Evolutionary conservation across 2,888 invertebrate species (phyloP), one percentile per base, ranked within the genome.

Genomic region (Zonitis immaculata): DNA sequence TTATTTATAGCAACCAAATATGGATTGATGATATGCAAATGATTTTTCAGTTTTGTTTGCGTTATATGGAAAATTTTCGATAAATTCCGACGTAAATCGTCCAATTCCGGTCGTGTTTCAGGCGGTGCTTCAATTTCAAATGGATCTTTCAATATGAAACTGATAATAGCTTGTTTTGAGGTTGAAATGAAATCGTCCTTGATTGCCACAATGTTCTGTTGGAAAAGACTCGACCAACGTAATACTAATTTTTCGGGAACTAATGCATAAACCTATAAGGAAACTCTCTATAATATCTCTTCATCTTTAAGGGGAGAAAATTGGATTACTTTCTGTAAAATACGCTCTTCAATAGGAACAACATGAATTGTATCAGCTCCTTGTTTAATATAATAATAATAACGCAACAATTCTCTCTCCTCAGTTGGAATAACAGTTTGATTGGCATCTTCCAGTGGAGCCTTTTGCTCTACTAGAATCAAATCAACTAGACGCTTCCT

Each of bases 311-410:
- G 2, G 8, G 6, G n/a, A 1, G 8, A 1, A 0, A 9, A 9
- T 35, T 7, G 35, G 8, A 5, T 59, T 63, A 85, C 86, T 59
- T 79, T 79, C 42, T 82, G 78, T 53, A 95, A 78, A 69, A 91
- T 85, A 65, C 80, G 80, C 51, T 83, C 81, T 67, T 90, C 89
- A 70, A 95, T 80, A 1, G 93, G 88, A 0, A 93, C 89, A 0
- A 95, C 91, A 70, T 94, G 89, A 58, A 88, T 86, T 3, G 93
- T 93, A 70, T 94, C 94, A 42, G 95, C 88, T 0, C 95, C 95
- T 73, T 93, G 88, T 66, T 88, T 86, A 44, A 95, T 84, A 68
- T 94, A 96, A 73, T 92, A 93, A 73, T 93, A 91, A 75, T 95
- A 95, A 58, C 92, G 82, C 47, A 89, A 73, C 66, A 87, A 75